Evolutionary conservation across 2,797 vertebrate species (phyloP), one percentile per base, ranked within the genome.

Genomic region (Gadopsis bispinosus): DNA sequence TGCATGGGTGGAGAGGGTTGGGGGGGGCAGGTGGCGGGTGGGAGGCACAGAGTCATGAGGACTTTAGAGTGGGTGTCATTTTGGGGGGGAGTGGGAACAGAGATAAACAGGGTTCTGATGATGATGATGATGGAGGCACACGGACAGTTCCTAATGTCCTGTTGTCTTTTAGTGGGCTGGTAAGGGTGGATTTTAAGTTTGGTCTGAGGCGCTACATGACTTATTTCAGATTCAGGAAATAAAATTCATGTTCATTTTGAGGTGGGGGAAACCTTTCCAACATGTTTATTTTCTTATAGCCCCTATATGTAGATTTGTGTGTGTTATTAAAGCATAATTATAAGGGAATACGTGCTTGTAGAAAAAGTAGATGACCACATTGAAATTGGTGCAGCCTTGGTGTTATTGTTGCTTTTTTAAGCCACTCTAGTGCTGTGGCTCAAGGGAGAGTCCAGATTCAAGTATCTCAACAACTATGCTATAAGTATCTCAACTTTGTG

Each of bases 31-130:
- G 85, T 79, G 55, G 80, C 63, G 77, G 80, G 76, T 70, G 91
- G 90, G 87, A 47, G 80, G 87, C 85, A 92, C 87, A 89, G 82
- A 89, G 84, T 82, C 87, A 89, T 79, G n/a, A 86, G 87, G 91
- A 89, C 90, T 89, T 88, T 89, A 81, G 78, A 86, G 87, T 68
- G 50, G 85, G 86, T 89, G 77, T 88, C 48, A 45, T 73, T 87
- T 87, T 88, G 65, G 39, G 43, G 80, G 88, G 82, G 80, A 68
- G 86, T 69, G 83, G 86, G 87, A 91, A 94, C 92, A 93, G 91
- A 94, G 84, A 94, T 92, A 94, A 89, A 91, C 69, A 89, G 77
- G 87, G 88, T 83, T 89, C 69, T 86, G 83, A 89, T 90, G 92
- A 84, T 86, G 87, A 84, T 74, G 89, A 86, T 79, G 90, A 89